Base-by-base conservation (phyloP, 2,113 vertebrate genomes). In the Xyliphius kryptos region DNA sequence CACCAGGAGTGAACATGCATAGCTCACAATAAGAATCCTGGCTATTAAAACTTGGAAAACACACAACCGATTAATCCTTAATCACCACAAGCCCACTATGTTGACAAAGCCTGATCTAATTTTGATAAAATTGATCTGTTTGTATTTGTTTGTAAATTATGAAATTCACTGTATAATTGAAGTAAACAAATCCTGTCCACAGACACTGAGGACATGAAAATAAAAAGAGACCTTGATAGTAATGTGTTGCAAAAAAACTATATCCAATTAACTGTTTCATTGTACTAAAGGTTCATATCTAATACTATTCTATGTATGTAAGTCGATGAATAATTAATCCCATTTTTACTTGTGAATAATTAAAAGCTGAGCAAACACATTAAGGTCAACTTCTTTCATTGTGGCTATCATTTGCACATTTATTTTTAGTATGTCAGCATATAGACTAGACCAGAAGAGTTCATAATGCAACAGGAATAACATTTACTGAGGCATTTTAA, bases 301-400 rank as follows among this genome's bases (percentile, higher is more conserved):
- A 43, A 14, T 52, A 59, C 40, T 58, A 60, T 17, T 47, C 46
- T 66, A 62, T 62, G 78, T 67, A 71, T 57, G 74, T 56, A 67
- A 69, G 61, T 61, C 74, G 6, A 66, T 82, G 69, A 80, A 81
- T 81, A 80, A 81, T 82, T 81, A 69, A 82, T 80, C 74, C 70
- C 58, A 68, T 78, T 80, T 78, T 69, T 65, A 74, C 54, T 63
- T 6, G 66, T 83, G 69, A 85, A 83, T 83, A 81, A 76, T 82
- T 81, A 70, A 85, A 69, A 74, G 67, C 75, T 22, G 55, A 74
- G 69, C 74, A 75, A 63, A 55, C 67, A 68, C 61, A 70, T 73
- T 79, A 62, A 73, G 75, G 73, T 41, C 43, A 20, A 19, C 50
- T 56, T n/a, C 15, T 53, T 81, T 75, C 69, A 79, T 67, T 71